phyloP scores from a whole-genome alignment of 1,140 invertebrate species.

The Pteromalus puparum region DNA sequence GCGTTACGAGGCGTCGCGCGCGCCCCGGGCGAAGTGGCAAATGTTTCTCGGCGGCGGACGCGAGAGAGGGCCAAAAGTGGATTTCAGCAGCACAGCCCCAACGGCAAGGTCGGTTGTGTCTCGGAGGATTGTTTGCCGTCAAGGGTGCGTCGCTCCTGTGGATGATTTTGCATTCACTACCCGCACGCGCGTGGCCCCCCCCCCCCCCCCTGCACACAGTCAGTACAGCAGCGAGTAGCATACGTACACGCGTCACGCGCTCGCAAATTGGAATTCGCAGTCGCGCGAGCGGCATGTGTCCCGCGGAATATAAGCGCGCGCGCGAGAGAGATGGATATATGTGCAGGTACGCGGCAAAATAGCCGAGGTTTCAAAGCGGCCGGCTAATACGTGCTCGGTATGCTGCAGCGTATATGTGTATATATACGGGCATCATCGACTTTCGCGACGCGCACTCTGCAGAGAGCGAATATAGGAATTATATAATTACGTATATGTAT shows the following conservation, averaged over 20 bases:
- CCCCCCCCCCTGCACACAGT: no score
- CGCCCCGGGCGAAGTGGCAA: neutral
- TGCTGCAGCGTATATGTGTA: no score
- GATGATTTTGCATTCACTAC: neutral
- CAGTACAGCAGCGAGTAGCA: neutral
- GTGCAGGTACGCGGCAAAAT: neutral
- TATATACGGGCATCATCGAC: no score
- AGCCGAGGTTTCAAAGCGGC: neutral
- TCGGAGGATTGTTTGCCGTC: neutral
- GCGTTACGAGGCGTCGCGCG: neutral
- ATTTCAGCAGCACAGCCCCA: no score
- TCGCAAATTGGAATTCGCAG: slow-evolving; percentile 46
- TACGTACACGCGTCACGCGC: slow-evolving; percentile 33
- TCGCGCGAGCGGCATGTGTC: slow-evolving; percentile 17
- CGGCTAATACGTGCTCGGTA: neutral
- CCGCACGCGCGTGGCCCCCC: no score
- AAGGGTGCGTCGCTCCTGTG: neutral
- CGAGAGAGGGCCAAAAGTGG: neutral
- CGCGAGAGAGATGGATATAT: slow-evolving; percentile 4
- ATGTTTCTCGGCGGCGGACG: neutral
- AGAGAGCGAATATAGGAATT: slow-evolving; percentile 2
- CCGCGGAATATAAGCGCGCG: slow-evolving; percentile 26
- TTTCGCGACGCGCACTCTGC: no score
- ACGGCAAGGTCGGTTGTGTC: no score
- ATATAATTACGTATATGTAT: neutral